These are phyloP conservation scores for Amphiprion clarkii DNA, from an alignment of 2,797 vertebrate genomes.

Conservation along the genomic window DNA sequence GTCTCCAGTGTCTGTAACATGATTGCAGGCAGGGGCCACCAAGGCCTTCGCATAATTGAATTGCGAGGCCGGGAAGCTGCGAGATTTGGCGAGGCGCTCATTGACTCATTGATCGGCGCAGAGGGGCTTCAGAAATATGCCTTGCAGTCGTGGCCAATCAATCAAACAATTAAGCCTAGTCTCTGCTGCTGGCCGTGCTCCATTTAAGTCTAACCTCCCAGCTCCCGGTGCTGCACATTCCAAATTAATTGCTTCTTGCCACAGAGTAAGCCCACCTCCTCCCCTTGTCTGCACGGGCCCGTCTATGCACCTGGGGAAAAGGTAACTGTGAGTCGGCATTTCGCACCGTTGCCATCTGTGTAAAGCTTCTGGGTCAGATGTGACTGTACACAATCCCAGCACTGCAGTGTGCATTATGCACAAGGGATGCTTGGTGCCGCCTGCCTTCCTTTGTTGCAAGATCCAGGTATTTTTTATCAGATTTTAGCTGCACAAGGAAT, in stretches of 20 bases:
- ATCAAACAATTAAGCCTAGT: slow-evolving; percentile 85
- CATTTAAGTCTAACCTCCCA: slow-evolving; percentile 76
- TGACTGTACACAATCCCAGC: slow-evolving; percentile 25
- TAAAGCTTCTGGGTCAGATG: slow-evolving; percentile 40
- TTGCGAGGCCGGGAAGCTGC: slow-evolving; percentile 70
- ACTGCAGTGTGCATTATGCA: slow-evolving; percentile 14
- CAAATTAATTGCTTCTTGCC: slow-evolving; percentile 81
- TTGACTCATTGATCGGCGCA: slow-evolving; percentile 84
- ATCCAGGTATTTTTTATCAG: slow-evolving; percentile 17
- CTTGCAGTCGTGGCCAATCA: slow-evolving; percentile 80
- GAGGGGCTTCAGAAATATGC: slow-evolving; percentile 82
- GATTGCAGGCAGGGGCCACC: slow-evolving; percentile 71
- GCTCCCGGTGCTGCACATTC: slow-evolving; percentile 47
- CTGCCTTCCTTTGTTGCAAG: slow-evolving; percentile 19
- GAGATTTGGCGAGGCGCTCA: slow-evolving; percentile 78
- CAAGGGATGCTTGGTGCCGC: slow-evolving; percentile 19
- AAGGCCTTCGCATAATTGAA: slow-evolving; percentile 80
- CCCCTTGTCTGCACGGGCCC: slow-evolving; percentile 22
- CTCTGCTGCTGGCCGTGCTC: slow-evolving; percentile 73
- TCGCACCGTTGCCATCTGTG: slow-evolving; percentile 30
- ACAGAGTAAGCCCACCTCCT: slow-evolving; percentile 41
- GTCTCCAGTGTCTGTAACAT: slow-evolving; percentile 73
- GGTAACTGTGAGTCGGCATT: slow-evolving; percentile 60
- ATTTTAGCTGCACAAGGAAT: slow-evolving; percentile 27
- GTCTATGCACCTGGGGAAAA: slow-evolving; percentile 41